Evolutionary conservation across 2,797 vertebrate genomes (phyloP), one percentile per base, ranked within the genome.

Genomic region (Florisuga fusca): DNA sequence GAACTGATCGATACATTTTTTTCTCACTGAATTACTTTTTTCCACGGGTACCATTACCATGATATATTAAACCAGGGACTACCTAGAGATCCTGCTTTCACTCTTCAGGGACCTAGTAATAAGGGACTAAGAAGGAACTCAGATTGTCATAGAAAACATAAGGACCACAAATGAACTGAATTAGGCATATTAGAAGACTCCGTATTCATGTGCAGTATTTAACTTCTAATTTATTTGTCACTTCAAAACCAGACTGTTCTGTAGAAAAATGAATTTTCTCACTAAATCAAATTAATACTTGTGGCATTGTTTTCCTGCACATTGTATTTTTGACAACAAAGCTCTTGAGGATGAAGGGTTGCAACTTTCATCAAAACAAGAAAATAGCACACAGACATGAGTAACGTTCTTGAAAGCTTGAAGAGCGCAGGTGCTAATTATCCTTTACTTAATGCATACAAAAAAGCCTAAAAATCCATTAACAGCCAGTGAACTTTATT

Each of bases 351-450:
- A 83, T 66, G 34, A 68, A 93, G 82, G 55, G 45, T 80, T 95
- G n/a, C 41, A 86, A 8, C 48, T 90, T 95, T 84, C 84, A 84
- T 94, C 87, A 94, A 89, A 89, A 93, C 33, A 83, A 90, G 84
- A 87, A 96, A 92, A 95, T 76, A 97, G 50, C 66, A 90, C 68
- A 82, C 81, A 85, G 78, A 96, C 64, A 84, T 82, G 90, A 95
- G 55, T 88, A 87, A 53, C 17, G 27, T 93, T 96, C 93, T 81
- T 90, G 59, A 94, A 97, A 94, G 77, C 87, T 86, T 51, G 78
- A 87, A 93, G 94, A 94, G 74, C 85, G 81, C 51, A 95, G 85
- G 83, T 95, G 78, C 78, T 97, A 95, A 93, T 95, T 94, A 93
- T 73, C 83, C 74, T 73, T 94, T 92, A 90, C 66, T 83, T 96